phyloP scores from a whole-genome alignment of 2,113 vertebrate species.

The Actinemys pallida region DNA sequence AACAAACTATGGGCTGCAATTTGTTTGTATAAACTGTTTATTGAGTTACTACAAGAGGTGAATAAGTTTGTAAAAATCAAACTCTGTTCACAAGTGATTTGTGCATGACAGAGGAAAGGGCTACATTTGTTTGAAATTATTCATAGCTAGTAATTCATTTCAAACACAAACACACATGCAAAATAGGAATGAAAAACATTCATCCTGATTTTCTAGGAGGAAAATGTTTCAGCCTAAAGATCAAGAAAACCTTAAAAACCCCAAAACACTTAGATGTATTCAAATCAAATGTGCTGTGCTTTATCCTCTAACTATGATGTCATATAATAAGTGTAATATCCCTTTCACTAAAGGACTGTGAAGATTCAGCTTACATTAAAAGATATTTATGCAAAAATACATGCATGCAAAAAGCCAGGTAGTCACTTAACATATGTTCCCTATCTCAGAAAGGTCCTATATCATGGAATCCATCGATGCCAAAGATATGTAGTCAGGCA shows the following conservation, averaged over 20 bases:
- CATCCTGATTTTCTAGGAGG: background rate
- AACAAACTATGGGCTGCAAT: background rate
- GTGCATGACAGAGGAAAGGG: background rate
- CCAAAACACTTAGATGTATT: background rate
- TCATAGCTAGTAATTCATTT: background rate
- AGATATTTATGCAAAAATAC: accelerated
- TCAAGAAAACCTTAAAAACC: background rate
- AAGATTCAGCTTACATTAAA: background rate
- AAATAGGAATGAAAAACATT: background rate
- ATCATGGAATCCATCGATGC: background rate
- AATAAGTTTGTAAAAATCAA: background rate
- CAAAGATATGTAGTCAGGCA: background rate
- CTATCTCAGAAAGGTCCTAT: background rate
- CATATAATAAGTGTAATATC: background rate
- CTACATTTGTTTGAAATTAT: background rate
- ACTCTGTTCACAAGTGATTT: background rate
- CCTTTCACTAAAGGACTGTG: background rate
- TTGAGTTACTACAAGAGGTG: background rate
- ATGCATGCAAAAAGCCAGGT: background rate
- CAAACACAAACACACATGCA: background rate
- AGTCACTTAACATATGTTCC: background rate
- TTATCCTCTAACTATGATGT: background rate
- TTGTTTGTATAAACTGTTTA: background rate
- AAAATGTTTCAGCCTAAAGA: background rate
- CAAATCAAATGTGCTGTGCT: background rate